Evolutionary conservation across 2,113 vertebrate species (phyloP), one percentile per base, ranked within the genome.

Genomic region (Rana temporaria): DNA sequence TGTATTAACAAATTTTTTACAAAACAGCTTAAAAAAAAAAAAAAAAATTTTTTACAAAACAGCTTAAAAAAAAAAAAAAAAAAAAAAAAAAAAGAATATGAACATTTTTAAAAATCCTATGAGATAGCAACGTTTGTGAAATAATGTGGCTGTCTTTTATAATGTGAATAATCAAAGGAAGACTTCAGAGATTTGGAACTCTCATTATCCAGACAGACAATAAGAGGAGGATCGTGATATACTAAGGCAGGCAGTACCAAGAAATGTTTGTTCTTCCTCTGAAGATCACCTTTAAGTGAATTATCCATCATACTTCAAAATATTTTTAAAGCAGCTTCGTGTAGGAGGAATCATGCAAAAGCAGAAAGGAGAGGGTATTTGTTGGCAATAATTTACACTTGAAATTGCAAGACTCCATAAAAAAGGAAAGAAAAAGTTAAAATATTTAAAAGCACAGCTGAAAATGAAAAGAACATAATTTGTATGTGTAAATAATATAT

Each of bases 251-350:
- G 16, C 34, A 62, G 16, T 38, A 42, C 63, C 65, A 59, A 60
- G 53, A 24, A 42, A 59, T 24, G 53, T 62, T 38, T 55, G 64
- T 68, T 70, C 55, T 80, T 70, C 9, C 70, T 26, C 24, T 32
- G 24, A 73, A 34, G 52, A 57, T 55, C 55, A 73, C 55, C 32
- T 80, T 60, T 48, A n/a, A 52, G 78, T 70, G 22, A 80, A 71
- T 80, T 70, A 59, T 60, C 62, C 78, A 70, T 62, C 55, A 62
- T 59, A 17, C 20, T 11, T 30, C 20, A 80, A 16, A 79, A 48
- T 80, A 69, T 71, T 70, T 62, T 65, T 24, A 59, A 38, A 79
- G 68, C 55, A 26, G 56, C 22, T 32, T 8, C 26, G 22, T 24
- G 78, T 69, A 59, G 32, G 77, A 68, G 64, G 63, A 56, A 38